Conservation (phyloP, 2,797 vertebrate species). For the Epinephelus awoara region DNA sequence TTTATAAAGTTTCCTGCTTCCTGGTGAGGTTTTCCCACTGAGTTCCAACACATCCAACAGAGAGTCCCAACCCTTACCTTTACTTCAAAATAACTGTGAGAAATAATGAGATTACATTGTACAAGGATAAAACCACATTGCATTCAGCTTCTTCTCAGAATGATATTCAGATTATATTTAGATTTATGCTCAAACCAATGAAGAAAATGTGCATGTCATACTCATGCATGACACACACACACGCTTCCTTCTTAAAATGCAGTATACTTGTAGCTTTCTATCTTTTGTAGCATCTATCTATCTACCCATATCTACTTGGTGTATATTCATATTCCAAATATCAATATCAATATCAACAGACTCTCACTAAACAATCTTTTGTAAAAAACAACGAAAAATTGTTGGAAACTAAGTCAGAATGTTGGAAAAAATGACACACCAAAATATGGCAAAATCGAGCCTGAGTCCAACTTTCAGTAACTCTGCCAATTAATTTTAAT, state of each 20-base stretch:
- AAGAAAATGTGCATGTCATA: background rate
- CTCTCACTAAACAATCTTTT: background rate
- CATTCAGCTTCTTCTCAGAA: background rate
- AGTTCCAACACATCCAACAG: background rate
- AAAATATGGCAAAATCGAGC: background rate
- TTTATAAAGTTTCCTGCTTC: slow-evolving; percentile 17
- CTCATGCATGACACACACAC: background rate
- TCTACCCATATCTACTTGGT: too few species aligned
- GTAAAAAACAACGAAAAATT: slow-evolving; percentile 9
- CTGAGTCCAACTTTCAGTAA: slow-evolving; percentile 12
- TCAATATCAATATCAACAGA: background rate
- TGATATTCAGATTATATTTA: slow-evolving; percentile 1
- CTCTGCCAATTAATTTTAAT: slow-evolving; percentile 17
- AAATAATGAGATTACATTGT: background rate
- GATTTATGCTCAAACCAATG: slow-evolving; percentile 1
- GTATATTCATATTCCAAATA: too few species aligned
- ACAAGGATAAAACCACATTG: background rate
- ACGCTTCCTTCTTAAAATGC: background rate
- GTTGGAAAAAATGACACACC: background rate
- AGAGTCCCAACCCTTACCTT: background rate
- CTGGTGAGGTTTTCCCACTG: slow-evolving; percentile 11
- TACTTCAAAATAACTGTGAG: background rate
- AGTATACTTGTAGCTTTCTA: background rate
- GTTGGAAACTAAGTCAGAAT: background rate
- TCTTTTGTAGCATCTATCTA: too few species aligned